Conservation (phyloP, 2,797 vertebrate species). For the Brachyalestes nurse region DNA sequence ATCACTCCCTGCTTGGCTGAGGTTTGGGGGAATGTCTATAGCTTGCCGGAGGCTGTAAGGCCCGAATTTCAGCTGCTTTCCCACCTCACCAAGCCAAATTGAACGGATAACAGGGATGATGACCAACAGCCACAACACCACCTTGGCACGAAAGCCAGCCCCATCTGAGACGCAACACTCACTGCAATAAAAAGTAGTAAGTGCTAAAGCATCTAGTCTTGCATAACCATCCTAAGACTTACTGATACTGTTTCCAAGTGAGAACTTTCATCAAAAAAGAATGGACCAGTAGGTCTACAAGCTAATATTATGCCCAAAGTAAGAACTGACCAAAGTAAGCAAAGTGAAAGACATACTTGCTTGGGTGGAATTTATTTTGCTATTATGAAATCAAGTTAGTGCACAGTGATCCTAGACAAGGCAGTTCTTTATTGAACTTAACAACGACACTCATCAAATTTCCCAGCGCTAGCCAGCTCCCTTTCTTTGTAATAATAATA, state of each 20-base stretch:
- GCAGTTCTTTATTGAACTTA: too few relatives aligned
- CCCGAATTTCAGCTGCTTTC: not conserved
- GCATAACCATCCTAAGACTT: not conserved
- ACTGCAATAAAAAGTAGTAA: not conserved
- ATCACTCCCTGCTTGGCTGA: conserved; percentile 17
- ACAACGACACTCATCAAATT: too few relatives aligned
- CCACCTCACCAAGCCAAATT: not conserved
- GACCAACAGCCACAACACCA: conserved; percentile 18
- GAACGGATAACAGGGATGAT: not conserved
- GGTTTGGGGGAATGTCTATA: conserved; percentile 34
- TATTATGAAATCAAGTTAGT: too few relatives aligned
- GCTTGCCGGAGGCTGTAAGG: conserved; percentile 24
- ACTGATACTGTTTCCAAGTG: not conserved
- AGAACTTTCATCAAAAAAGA: not conserved
- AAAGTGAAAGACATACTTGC: too few relatives aligned
- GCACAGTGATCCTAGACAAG: too few relatives aligned
- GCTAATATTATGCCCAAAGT: not conserved
- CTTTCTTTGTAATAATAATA: too few relatives aligned
- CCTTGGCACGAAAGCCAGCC: conserved; percentile 1
- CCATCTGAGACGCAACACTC: not conserved
- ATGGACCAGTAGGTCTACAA: not conserved
- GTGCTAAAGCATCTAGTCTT: not conserved
- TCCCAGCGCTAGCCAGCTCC: too few relatives aligned
- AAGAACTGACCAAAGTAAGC: too few relatives aligned
- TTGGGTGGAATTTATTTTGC: too few relatives aligned